phyloP scores from a whole-genome alignment of 2,113 vertebrate species.

The Rhadina sibilatrix region DNA sequence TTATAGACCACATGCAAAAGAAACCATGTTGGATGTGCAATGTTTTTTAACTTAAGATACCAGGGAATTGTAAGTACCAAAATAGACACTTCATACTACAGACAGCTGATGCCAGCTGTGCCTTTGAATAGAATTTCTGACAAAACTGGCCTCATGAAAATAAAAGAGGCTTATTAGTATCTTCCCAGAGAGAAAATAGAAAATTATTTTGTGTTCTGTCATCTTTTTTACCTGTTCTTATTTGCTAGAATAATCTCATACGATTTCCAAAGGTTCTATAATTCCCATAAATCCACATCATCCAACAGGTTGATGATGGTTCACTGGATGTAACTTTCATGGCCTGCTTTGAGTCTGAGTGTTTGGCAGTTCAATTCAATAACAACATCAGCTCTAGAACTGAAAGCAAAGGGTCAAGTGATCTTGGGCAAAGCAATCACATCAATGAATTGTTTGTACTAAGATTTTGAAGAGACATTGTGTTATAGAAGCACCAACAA shows the following conservation, averaged over 20 bases:
- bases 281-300: neutral
- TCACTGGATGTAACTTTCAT: neutral
- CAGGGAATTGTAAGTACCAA: neutral
- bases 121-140: neutral
- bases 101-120: constrained; percentile 19
- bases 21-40: neutral
- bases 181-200: neutral
- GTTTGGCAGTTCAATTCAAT: neutral
- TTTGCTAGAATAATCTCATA: neutral
- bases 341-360: neutral
- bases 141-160: neutral
- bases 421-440: neutral
- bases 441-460: neutral
- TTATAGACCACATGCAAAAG: neutral
- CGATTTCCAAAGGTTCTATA: neutral
- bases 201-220: neutral
- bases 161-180: neutral
- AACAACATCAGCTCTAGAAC: neutral
- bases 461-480: neutral
- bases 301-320: neutral
- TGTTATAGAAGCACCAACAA: neutral
- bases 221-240: neutral
- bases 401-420: neutral
- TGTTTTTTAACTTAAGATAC: neutral
- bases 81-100: neutral